Base-by-base conservation (phyloP, 2,113 vertebrate species). In the Tautogolabrus adspersus region DNA sequence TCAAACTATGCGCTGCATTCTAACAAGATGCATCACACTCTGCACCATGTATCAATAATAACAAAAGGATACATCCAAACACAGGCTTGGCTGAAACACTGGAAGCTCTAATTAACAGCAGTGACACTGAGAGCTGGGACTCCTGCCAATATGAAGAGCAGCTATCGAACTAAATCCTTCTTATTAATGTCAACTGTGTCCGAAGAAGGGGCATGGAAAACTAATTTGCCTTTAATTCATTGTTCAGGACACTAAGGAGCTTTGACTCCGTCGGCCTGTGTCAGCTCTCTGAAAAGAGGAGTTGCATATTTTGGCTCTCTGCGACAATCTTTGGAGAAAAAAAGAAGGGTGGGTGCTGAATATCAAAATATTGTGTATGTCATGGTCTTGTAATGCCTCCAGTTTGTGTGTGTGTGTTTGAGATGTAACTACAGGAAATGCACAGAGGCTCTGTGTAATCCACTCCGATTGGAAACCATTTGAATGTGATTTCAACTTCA, bases 101-200 rank as follows among this genome's bases (percentile, higher is more conserved):
- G 59, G 40, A 37, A 16, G 34, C 70, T 57, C 57, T 81, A 68
- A 81, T 82, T 85, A 90, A 80, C 61, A 71, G 61, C 73, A 76
- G 23, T 52, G 66, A 68, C 63, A 63, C 44, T 23, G 26, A 68
- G 51, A 71, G 64, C 42, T 18, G 10, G 46, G 70, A 52, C 42
- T 71, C 61, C 51, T 54, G 52, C 73, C 59, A 59, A 84, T 44
- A 66, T 58, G 65, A 69, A 40, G 77, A 51, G 56, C 56, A 59
- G 59, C 37, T 63, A 76, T 74, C 1, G 34, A 52, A 72, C 77
- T 54, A 34, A 70, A 68, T 67, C 63, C 19, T 79, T 46, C 64
- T 60, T 21, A 77, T 85, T 74, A 66, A 63, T 70, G 59, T 83
- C 78, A 56, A 15, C 72, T 26, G 70, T 63, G 58, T 75, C 70